Base-by-base conservation (phyloP, 2,113 vertebrate genomes). In the Otus sunia region DNA sequence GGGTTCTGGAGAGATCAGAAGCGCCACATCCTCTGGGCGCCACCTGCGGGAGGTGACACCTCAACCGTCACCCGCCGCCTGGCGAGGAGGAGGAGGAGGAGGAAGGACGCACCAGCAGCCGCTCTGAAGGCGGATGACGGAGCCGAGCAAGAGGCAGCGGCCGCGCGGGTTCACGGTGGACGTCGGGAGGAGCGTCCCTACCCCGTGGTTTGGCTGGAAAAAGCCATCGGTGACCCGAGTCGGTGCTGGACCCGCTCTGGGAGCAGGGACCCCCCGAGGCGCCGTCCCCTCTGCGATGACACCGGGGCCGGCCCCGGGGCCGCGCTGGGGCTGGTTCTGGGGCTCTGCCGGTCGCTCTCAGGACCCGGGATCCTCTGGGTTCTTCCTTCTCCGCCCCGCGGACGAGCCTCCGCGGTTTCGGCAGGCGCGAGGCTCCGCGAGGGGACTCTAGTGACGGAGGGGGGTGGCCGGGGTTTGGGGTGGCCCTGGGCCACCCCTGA, bases 391-490 rank as follows among this genome's bases (percentile, higher is more conserved):
- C 15, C 39, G 4, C 32, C 50, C 9, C 3, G 17, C 16, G 34
- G 15, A 25, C 1, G 13, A 74, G 39, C 39, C 32, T 5, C 39
- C 1, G 9, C 1, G 7, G 13, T 34, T 55, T 73, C 22, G 49
- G 27, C 71, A 26, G 50, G 49, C 14, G 6, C 18, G 37, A 29
- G 18, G 45, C 67, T 29, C n/a, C 4, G 6, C 23, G 32, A n/a
- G 50, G 62, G 50, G 18, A n/a, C 23, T n/a, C 10, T 43, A 21
- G 84, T 17, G 72, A 34, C 52, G 30, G 4, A 17, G 0, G 22
- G 41, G 9, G 60, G 64, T 36, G 66, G 15, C 4, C 0, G 3
- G 0, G 2, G 1, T 7, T 62, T 20, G 72, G 16, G 59, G 47
- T 58, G 63, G 71, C 52, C 15, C 1, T 15, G 32, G 23, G 7